Evolutionary conservation across 1,140 invertebrate genomes (phyloP).

Genomic region (Penaeus japonicus): DNA sequence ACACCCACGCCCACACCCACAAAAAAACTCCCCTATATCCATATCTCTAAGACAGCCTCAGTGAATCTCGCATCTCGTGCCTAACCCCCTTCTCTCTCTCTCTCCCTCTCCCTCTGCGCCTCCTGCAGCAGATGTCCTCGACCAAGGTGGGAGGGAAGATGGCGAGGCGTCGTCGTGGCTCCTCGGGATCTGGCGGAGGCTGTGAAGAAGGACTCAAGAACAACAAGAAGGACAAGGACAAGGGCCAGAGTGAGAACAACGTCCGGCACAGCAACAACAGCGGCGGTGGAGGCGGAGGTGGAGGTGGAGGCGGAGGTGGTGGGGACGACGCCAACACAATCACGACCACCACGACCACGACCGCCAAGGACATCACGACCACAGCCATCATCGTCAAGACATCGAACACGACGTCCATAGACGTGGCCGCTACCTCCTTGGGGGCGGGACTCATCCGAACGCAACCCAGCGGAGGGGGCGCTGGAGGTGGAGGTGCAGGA

Average conservation of each 20-base stretch:
- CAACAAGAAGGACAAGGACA: slow-evolving; percentile 15
- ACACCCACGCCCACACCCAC: too few species aligned
- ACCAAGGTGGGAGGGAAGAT: background rate
- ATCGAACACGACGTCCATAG: too few species aligned
- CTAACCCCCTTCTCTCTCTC: too few species aligned
- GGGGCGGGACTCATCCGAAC: too few species aligned
- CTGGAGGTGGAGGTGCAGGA: too few species aligned
- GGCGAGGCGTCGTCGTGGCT: slow-evolving; percentile 6
- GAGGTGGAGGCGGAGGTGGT: background rate
- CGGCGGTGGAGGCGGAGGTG: background rate
- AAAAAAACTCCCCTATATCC: too few species aligned
- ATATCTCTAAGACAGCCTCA: too few species aligned
- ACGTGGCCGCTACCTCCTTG: too few species aligned
- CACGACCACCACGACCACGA: background rate
- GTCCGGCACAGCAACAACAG: background rate
- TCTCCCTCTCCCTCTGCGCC: background rate
- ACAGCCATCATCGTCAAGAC: background rate
- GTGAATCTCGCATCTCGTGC: too few species aligned
- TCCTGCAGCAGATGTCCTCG: slow-evolving; percentile 24
- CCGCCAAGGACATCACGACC: background rate
- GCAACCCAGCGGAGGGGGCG: too few species aligned
- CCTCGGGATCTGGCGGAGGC: slow-evolving; percentile 10
- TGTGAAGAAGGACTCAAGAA: slow-evolving; percentile 10
- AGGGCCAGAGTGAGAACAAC: background rate
- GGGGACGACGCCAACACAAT: background rate